Conservation (phyloP, 2,113 vertebrate species). For the Campylorhamphus procurvoides region DNA sequence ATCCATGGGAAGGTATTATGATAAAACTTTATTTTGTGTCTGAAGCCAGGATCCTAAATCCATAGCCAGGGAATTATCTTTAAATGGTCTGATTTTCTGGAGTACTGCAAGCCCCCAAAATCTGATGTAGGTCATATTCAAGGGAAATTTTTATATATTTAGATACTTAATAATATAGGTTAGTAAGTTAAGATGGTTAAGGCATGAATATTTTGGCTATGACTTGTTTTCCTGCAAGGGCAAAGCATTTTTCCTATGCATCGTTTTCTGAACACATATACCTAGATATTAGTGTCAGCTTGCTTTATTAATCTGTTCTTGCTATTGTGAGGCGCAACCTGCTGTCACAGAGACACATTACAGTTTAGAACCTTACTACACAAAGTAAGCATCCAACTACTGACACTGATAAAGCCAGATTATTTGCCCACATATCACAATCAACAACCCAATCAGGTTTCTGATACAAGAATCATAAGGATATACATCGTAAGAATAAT, state of each 20-base stretch:
- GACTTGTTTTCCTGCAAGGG: neutral
- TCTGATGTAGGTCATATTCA: neutral
- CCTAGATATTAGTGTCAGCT: neutral
- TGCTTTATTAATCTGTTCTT: neutral
- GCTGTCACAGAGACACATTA: neutral
- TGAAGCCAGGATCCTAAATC: neutral
- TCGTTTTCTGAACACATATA: neutral
- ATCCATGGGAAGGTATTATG: neutral
- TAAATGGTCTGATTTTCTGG: neutral
- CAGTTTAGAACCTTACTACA: neutral
- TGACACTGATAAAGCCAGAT: neutral
- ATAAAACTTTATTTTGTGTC: neutral
- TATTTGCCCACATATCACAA: constrained; percentile 1
- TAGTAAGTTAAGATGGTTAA: neutral
- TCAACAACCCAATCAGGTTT: constrained; percentile 5
- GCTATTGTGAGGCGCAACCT: neutral
- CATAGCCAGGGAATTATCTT: neutral
- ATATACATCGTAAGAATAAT: neutral
- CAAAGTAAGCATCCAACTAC: neutral
- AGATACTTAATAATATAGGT: neutral
- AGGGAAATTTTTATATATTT: neutral
- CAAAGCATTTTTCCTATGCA: neutral
- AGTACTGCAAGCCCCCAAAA: neutral
- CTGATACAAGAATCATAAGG: neutral
- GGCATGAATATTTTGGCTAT: neutral